phyloP scores from a whole-genome alignment of 2,113 vertebrate species.

The Garra rufa region DNA sequence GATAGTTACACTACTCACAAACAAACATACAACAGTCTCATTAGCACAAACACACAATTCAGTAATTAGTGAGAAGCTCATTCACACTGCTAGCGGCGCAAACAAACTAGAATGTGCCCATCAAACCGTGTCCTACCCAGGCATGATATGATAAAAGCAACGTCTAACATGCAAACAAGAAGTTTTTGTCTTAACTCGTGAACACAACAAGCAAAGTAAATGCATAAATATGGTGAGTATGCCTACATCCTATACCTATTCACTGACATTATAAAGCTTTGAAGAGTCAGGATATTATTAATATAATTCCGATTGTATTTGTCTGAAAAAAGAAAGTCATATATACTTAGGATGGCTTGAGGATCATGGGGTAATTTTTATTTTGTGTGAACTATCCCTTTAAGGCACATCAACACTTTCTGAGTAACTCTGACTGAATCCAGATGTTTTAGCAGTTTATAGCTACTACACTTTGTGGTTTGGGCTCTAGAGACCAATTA shows the following conservation, averaged over 20 bases:
- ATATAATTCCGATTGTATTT: no score
- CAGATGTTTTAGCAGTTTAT: background rate
- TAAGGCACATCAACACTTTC: no score
- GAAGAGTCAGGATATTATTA: no score
- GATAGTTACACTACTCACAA: slow-evolving; percentile 1
- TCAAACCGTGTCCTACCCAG: background rate
- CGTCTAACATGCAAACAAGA: background rate
- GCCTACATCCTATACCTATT: no score
- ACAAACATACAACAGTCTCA: background rate
- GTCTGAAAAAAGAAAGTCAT: no score
- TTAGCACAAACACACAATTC: background rate
- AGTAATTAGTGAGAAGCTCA: background rate
- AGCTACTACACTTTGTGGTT: background rate
- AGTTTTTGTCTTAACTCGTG: background rate
- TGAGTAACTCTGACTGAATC: background rate
- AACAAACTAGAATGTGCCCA: background rate
- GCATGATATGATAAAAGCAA: background rate
- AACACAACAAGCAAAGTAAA: background rate
- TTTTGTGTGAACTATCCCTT: no score
- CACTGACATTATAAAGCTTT: no score
- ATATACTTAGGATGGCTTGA: no score
- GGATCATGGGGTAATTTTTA: no score
- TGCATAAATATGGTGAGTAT: no score
- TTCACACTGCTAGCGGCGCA: background rate
- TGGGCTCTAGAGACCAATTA: background rate